Conservation (phyloP, 2,888 invertebrate species). For the Epirrhoe alternata region DNA sequence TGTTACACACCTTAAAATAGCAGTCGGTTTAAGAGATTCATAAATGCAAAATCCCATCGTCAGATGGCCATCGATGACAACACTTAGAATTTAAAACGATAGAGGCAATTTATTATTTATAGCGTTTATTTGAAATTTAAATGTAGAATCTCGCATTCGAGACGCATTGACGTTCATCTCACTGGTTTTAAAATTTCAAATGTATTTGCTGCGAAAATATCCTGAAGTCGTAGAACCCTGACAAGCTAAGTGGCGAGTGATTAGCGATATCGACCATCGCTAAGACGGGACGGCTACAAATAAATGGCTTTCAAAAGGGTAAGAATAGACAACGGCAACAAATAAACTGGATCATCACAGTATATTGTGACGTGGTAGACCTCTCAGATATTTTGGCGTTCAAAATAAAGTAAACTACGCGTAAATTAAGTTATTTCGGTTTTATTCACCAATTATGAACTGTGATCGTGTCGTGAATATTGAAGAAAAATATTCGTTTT, state of each 20-base stretch:
- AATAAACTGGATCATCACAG: too few species aligned
- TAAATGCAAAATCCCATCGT: conserved; percentile 41
- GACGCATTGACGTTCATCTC: conserved; percentile 54
- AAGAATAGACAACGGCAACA: too few species aligned
- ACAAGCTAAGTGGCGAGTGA: background rate
- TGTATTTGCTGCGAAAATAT: conserved; percentile 37
- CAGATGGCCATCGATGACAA: conserved; percentile 9
- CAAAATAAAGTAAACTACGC: too few species aligned
- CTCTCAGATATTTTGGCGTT: too few species aligned
- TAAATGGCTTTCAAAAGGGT: background rate
- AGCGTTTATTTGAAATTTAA: conserved; percentile 63
- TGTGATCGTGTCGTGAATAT: too few species aligned
- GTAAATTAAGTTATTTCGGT: too few species aligned
- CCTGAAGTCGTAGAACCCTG: conserved; percentile 3
- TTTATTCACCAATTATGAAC: too few species aligned
- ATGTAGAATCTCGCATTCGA: conserved; percentile 54
- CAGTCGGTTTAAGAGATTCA: conserved; percentile 9
- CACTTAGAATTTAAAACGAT: conserved; percentile 5
- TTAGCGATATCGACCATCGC: background rate
- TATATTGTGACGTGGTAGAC: too few species aligned
- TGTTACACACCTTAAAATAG: background rate
- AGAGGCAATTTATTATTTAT: conserved; percentile 46
- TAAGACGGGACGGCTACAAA: background rate
- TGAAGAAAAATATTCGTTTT: too few species aligned
- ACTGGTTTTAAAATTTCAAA: conserved; percentile 55